Evolutionary conservation across 2,797 vertebrate species (phyloP).

Genomic region (Sibirionetta formosa): DNA sequence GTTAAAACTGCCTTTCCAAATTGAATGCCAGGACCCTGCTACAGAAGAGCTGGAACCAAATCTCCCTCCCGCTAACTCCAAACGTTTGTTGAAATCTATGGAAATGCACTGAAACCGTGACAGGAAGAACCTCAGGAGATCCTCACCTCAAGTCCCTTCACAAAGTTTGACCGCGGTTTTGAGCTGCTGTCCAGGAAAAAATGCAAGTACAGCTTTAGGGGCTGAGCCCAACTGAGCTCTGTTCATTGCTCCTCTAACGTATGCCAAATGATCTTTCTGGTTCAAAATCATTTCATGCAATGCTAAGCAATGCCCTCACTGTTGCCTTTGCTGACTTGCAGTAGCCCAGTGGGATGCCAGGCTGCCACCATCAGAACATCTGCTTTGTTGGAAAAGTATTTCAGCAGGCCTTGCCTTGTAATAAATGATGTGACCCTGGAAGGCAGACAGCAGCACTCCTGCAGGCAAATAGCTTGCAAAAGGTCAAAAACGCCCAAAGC

Average conservation of each 20-base stretch:
- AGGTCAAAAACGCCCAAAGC: background rate
- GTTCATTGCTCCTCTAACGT: background rate
- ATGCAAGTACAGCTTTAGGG: background rate
- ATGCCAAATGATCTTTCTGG: background rate
- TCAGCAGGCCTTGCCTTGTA: conserved; percentile 15
- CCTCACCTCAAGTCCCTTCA: background rate
- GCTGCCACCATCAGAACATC: conserved; percentile 36
- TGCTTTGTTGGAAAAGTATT: conserved; percentile 9
- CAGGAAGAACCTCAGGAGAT: background rate
- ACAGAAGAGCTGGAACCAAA: background rate
- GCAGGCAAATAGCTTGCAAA: background rate
- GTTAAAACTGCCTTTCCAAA: background rate
- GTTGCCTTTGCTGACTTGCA: conserved; percentile 32
- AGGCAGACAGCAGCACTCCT: background rate
- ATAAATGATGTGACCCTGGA: conserved; percentile 18
- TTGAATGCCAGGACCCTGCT: background rate
- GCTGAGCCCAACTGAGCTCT: background rate
- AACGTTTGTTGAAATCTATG: background rate
- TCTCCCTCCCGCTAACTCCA: background rate
- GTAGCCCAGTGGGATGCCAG: conserved; percentile 22
- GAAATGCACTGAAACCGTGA: background rate
- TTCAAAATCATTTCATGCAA: background rate
- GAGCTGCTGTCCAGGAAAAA: background rate
- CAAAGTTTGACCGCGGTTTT: background rate
- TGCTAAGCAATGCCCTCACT: background rate